phyloP scores from a whole-genome alignment of 2,888 invertebrate genomes.

The Acanthopleura granulata region DNA sequence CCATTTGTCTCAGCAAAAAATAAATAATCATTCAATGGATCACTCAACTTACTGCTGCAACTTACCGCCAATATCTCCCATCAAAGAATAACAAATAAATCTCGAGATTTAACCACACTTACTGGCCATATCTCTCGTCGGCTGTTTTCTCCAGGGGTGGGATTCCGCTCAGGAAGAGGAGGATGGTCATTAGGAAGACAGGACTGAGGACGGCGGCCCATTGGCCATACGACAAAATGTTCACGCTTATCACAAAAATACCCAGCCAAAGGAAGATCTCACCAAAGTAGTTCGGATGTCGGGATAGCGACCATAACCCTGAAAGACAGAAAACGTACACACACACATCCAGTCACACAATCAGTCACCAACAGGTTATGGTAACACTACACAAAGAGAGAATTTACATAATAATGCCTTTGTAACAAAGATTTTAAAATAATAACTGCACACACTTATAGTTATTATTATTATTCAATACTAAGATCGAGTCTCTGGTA shows the following conservation, averaged over 20 bases:
- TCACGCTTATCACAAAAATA: slow-evolving; percentile 88
- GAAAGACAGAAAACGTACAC: slow-evolving; percentile 25
- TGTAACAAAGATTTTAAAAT: too few species aligned
- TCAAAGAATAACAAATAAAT: neutral
- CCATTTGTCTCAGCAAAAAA: too few species aligned
- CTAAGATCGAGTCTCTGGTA: too few species aligned
- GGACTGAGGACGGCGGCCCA: slow-evolving; percentile 90
- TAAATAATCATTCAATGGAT: too few species aligned
- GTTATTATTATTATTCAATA: too few species aligned
- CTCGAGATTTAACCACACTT: slow-evolving; percentile 30
- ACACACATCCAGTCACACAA: neutral
- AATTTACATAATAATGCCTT: too few species aligned
- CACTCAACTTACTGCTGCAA: too few species aligned
- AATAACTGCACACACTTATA: too few species aligned
- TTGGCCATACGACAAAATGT: slow-evolving; percentile 85
- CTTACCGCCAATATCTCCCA: neutral
- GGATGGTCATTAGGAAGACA: slow-evolving; percentile 87
- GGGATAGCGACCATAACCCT: slow-evolving; percentile 87
- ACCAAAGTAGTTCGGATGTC: slow-evolving; percentile 96
- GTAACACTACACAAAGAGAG: too few species aligned
- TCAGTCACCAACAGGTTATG: too few species aligned
- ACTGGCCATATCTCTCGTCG: slow-evolving; percentile 89
- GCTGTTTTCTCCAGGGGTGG: slow-evolving; percentile 88
- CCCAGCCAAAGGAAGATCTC: slow-evolving; percentile 96
- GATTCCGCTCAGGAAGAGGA: slow-evolving; percentile 91